Percentiles rank a stretch among this genome's conserved stretches.
phyloP scores from a whole-genome alignment of 2,113 vertebrate genomes.

The Leptobrachium ailaonicum region DNA sequence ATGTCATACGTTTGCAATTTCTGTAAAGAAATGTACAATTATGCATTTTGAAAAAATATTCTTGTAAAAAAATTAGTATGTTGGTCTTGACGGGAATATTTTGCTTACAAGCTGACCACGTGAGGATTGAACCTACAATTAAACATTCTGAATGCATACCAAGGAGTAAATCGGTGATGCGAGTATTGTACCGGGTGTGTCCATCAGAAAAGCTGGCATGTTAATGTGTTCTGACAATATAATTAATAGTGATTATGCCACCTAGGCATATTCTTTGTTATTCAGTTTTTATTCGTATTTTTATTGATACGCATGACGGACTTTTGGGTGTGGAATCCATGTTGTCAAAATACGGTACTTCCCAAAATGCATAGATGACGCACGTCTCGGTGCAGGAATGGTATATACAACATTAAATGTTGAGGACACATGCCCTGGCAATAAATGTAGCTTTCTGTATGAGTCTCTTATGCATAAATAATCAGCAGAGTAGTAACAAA shows the following conservation, averaged over 20 bases:
- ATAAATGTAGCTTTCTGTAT: too few relatives aligned
- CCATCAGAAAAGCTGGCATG: constrained; percentile 21
- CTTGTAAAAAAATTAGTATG: neutral
- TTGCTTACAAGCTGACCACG: neutral
- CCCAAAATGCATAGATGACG: too few relatives aligned
- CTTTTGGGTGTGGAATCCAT: neutral
- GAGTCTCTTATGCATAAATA: too few relatives aligned
- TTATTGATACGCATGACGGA: neutral
- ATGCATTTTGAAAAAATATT: neutral
- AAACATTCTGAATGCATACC: constrained; percentile 37
- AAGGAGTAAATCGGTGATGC: constrained; percentile 19
- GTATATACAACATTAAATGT: too few relatives aligned
- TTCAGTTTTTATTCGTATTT: constrained; percentile 5
- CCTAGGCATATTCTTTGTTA: constrained; percentile 23
- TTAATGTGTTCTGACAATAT: constrained; percentile 42
- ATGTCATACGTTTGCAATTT: neutral
- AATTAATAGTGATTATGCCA: constrained; percentile 38
- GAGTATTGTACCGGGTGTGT: constrained; percentile 15
- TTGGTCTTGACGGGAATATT: neutral
- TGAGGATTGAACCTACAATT: constrained; percentile 21
- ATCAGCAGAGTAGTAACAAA: too few relatives aligned
- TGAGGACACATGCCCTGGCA: too few relatives aligned
- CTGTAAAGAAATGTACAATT: neutral
- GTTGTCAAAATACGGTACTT: neutral
- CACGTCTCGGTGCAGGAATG: too few relatives aligned